These are phyloP conservation scores for Microplitis demolitor DNA, from an alignment of 1,140 invertebrate genomes.

Conservation along the genomic window DNA sequence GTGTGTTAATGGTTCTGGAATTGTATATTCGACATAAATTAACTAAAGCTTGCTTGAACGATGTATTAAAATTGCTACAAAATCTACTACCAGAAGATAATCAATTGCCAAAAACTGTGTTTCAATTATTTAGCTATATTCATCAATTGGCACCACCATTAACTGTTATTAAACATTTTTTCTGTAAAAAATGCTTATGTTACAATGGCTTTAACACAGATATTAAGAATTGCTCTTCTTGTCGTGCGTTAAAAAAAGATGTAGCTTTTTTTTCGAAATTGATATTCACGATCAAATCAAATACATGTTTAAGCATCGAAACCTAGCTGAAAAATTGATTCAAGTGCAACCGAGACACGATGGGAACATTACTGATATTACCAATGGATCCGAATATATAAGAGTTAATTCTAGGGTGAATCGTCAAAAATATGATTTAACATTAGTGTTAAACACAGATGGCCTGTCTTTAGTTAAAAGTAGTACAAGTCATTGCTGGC, in stretches of 20 bases:
- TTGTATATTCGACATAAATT: background rate
- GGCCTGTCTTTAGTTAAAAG: conserved; percentile 28
- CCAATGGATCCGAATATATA: conserved; percentile 31
- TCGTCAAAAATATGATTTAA: conserved; percentile 27
- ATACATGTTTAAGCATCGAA: conserved; percentile 29
- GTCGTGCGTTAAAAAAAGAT: background rate
- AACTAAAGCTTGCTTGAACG: background rate
- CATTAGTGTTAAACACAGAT: conserved; percentile 33
- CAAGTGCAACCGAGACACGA: background rate
- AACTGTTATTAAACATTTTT: conserved; percentile 5
- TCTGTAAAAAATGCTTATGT: background rate
- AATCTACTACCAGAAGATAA: conserved; percentile 19
- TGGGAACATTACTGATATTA: conserved; percentile 29
- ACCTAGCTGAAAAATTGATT: conserved; percentile 29
- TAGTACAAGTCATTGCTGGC: conserved; percentile 30
- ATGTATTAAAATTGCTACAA: background rate
- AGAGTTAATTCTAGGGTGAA: conserved; percentile 21
- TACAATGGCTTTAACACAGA: background rate
- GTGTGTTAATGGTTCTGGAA: background rate
- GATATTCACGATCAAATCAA: conserved; percentile 29
- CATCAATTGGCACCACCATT: conserved; percentile 9
- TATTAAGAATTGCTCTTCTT: background rate
- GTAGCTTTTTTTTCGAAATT: conserved; percentile 23
- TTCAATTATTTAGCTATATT: conserved; percentile 26
- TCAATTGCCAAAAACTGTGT: conserved; percentile 23